Evolutionary conservation across 2,797 vertebrate genomes (phyloP), one percentile per base, ranked within the genome.

Genomic region (Triplophysa yarkandensis): DNA sequence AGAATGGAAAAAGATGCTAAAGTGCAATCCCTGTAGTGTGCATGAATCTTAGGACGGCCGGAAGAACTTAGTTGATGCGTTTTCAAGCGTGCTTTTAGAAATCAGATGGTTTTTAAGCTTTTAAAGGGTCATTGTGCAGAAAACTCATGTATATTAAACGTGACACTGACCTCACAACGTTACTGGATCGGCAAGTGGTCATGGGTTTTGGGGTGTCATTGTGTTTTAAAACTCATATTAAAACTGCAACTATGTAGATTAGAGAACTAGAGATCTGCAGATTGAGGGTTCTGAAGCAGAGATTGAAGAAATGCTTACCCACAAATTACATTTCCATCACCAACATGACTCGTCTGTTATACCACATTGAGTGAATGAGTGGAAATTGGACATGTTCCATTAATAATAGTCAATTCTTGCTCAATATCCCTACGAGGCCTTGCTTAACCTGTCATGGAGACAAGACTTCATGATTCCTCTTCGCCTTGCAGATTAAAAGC

Each of bases 401-500:
- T 52, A 54, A 61, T 73, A n/a, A 43, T 44, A 27, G 52, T 66
- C 21, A 66, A 21, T 61, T 66, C 39, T 32, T 34, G 6, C 27
- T 57, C 6, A 25, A 43, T 54, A 39, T 58, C 43, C 28, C 54
- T 7, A 28, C 11, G 64, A 68, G 75, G 50, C 68, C 68, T 65
- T 68, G 55, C 61, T 36, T 14, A 17, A 52, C 21, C 19, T 19
- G 1, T 7, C 23, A 4, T 34, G 44, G 63, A 68, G 65, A 32
- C 7, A 5, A 21, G 46, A 52, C 25, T 21, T 21, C 60, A 41
- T 69, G 23, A 68, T 75, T 43, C 54, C 54, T 73, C 58, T 50
- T 32, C 78, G 77, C 68, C 77, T 67, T 55, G 68, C 66, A 63
- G 63, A 70, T 19, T 39, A 54, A 58, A 78, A 78, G 80, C 80